Conservation (phyloP, 2,113 vertebrate species). For the Delphinapterus leucas region DNA sequence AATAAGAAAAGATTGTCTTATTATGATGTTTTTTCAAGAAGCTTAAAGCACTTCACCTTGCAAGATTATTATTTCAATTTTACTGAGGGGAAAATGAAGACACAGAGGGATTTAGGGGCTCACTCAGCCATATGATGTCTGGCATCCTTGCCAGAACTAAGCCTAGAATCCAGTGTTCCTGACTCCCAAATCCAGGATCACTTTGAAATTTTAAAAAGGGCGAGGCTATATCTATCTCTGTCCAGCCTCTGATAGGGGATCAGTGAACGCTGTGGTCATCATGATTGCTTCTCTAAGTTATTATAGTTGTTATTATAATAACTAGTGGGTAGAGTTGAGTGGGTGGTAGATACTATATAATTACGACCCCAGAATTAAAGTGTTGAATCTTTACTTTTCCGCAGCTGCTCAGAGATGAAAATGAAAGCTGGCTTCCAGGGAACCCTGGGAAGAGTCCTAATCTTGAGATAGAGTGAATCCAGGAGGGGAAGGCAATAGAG, state of each 20-base stretch:
- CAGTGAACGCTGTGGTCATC: neutral
- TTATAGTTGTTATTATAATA: constrained; percentile 77
- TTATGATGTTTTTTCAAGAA: neutral
- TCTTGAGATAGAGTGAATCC: neutral
- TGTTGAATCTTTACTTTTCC: constrained; percentile 62
- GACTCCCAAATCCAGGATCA: neutral
- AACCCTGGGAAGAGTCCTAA: constrained; percentile 5
- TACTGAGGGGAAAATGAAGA: neutral
- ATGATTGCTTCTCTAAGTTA: constrained; percentile 67
- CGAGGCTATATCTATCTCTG: neutral
- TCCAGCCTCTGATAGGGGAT: neutral
- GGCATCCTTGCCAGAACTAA: neutral
- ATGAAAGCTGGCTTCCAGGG: constrained; percentile 56
- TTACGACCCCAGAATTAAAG: constrained; percentile 76
- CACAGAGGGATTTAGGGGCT: neutral
- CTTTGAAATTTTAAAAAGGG: neutral
- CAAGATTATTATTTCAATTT: neutral
- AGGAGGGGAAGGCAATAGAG: neutral
- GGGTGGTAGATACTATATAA: constrained; percentile 72
- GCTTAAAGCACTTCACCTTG: neutral
- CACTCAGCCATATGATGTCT: neutral
- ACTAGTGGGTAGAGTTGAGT: constrained; percentile 71
- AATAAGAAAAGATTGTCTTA: neutral
- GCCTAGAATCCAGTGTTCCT: neutral
- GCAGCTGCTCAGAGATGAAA: constrained; percentile 56